Evolutionary conservation across 2,113 vertebrate species (phyloP).

Genomic region (Myanophis thanlyinensis): DNA sequence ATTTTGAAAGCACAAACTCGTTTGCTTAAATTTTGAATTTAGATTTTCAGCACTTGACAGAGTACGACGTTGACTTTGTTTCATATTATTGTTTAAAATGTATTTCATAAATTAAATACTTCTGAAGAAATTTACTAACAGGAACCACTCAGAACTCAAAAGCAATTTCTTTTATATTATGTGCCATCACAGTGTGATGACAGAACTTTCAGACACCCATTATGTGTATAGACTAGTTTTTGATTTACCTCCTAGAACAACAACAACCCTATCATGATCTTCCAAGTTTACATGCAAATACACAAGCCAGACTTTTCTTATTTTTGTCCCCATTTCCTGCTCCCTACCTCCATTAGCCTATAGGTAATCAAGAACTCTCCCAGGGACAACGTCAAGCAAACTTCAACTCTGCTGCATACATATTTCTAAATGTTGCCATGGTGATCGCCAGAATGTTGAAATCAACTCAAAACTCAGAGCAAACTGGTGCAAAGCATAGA

Average conservation of each 20-base stretch:
- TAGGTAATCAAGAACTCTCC: slow-evolving; percentile 51
- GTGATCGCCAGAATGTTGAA: slow-evolving; percentile 54
- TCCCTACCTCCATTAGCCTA: slow-evolving; percentile 43
- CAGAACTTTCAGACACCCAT: not conserved
- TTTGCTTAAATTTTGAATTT: slow-evolving; percentile 8
- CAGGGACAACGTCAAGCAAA: slow-evolving; percentile 44
- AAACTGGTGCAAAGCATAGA: slow-evolving; percentile 62
- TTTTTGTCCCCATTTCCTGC: not conserved
- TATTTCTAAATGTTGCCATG: slow-evolving; percentile 65
- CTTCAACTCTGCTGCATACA: slow-evolving; percentile 39
- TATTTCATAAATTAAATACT: not conserved
- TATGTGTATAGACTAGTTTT: not conserved
- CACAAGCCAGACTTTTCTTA: not conserved
- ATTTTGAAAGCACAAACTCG: not conserved
- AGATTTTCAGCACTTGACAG: slow-evolving; percentile 17
- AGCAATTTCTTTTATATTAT: not conserved
- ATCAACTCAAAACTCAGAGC: slow-evolving; percentile 62
- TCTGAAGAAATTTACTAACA: not conserved
- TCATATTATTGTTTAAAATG: not conserved
- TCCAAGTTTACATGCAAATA: slow-evolving; percentile 35
- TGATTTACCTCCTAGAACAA: not conserved
- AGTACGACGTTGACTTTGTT: too few relatives aligned
- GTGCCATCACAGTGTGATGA: not conserved
- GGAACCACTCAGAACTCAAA: not conserved
- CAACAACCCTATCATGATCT: not conserved